Evolutionary conservation across 2,888 invertebrate species (phyloP), one percentile per base, ranked within the genome.

Genomic region (Microctonus hyperodae): DNA sequence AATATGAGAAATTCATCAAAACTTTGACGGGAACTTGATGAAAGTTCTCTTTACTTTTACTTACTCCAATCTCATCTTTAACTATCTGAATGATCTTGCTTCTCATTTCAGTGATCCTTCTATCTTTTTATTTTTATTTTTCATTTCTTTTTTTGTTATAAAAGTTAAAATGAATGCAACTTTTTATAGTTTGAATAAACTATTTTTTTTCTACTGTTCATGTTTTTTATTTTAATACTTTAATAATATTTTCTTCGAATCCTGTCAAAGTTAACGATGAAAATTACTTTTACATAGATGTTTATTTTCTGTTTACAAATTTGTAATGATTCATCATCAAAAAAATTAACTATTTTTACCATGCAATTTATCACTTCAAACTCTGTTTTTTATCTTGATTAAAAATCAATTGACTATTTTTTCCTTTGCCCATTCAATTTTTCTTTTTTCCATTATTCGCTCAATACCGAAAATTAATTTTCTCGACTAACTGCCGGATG

Each of bases 401-500:
- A 13, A 6, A 25, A 23, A 31, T 55, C 33, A 55, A 31, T 55
- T 31, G 33, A 31, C 11, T 25, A 6, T 16, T 10, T n/a, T 22
- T 37, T 28, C 28, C 48, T 35, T 9, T n/a, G 1, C n/a, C 25
- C 55, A 33, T 10, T 48, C 13, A 2, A 1, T 1, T 55, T 11
- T 33, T 33, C 2, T 31, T 22, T 37, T 28, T 40, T 57, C 40
- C 16, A 9, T 16, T 25, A 22, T 11, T 37, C n/a, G 3, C 28
- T 55, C 31, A 28, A 33, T n/a, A 40, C 33, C n/a, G 55, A 31
- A 28, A 56, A 57, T 68, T 58, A 63, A 63, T 67, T 67, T 64
- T 16, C 44, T 44, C 53, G 16, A 22, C 58, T 20, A 25, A 16
- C 57, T 33, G 4, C 5, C 25, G 20, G n/a, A 28, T 20, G 9